Base-by-base conservation (phyloP, 2,888 invertebrate species). In the Oxycera nigricornis region DNA sequence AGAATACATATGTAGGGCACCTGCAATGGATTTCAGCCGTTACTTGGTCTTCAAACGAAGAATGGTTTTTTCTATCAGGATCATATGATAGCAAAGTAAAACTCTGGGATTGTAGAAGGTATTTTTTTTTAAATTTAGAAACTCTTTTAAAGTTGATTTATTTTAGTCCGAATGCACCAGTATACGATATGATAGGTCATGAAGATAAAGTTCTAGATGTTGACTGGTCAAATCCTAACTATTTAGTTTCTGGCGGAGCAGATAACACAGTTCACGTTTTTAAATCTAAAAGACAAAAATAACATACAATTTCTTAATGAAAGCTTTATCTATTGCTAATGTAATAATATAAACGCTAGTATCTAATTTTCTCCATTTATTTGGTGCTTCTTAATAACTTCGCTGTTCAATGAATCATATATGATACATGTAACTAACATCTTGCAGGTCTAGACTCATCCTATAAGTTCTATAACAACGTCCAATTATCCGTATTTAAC, bases 41-140 rank as follows among this genome's bases (percentile, higher is more conserved):
- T 0, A 88, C 90, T 77, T 98, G 98, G 98, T 95, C 96, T 0
- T 91, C 88, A 24, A 90, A 90, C 0, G 88, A 93, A 76, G 92
- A 94, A 80, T 89, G 94, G 79, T 87, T 95, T 14, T 98, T 99
- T 84, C 88, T 98, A 24, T 97, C 97, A 0, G 97, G 95, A 1
- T 93, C 95, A 0, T 96, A 97, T 82, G 98, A 99, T 82, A 90
- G 92, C 78, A 88, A 92, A 76, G 91, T 97, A 75, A 98, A 98
- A 86, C 87, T 98, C 65, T 99, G 99, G 99, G 98, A 99, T 85
- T 91, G 92, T 2, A 89, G 97, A 83, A 96, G 94, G 94, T 61
- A 57, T 26, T 17, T 20, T 41, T 72, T 73, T 76, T 75, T 73
- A n/a, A n/a, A 52, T 24, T 59, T 28, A 57, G n/a, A n/a, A 9